Conservation (phyloP, 2,113 vertebrate species). For the Urocolius indicus region DNA sequence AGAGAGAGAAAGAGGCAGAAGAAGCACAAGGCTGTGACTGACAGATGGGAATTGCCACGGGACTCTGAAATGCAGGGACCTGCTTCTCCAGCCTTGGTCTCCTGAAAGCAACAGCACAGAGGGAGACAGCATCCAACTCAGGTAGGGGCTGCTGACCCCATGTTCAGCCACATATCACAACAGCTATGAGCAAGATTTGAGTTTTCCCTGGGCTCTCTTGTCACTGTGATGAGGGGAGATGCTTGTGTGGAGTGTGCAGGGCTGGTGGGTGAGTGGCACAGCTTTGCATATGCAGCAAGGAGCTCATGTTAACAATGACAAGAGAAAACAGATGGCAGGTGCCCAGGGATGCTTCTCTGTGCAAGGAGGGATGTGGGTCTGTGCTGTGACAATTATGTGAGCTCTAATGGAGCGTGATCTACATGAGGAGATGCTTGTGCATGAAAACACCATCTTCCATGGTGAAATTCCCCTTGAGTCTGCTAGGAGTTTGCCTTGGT, state of each 20-base stretch:
- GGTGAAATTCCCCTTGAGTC: not conserved
- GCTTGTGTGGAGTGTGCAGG: rapidly evolving
- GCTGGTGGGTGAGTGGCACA: rapidly evolving
- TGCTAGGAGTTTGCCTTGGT: not conserved
- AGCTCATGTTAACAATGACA: not conserved
- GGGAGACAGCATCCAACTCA: no score
- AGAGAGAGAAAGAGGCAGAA: not conserved
- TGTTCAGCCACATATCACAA: not conserved
- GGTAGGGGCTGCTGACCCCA: not conserved
- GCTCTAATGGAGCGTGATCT: not conserved
- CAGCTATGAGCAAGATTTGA: not conserved
- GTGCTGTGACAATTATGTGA: not conserved
- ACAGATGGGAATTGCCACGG: not conserved
- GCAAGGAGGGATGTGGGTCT: not conserved
- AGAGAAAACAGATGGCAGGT: not conserved
- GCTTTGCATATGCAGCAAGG: not conserved
- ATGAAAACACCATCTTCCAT: not conserved
- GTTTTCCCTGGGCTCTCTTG: not conserved
- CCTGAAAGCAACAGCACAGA: not conserved
- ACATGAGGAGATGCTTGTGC: not conserved
- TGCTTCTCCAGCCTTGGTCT: not conserved
- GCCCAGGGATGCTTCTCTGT: not conserved
- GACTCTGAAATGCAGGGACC: not conserved
- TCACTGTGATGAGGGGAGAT: rapidly evolving
- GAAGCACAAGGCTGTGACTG: not conserved